A percentile compares a stretch with the other conserved stretches of the same genome.
Conservation (phyloP, 1,140 invertebrate species). For the Lucilia sericata region DNA sequence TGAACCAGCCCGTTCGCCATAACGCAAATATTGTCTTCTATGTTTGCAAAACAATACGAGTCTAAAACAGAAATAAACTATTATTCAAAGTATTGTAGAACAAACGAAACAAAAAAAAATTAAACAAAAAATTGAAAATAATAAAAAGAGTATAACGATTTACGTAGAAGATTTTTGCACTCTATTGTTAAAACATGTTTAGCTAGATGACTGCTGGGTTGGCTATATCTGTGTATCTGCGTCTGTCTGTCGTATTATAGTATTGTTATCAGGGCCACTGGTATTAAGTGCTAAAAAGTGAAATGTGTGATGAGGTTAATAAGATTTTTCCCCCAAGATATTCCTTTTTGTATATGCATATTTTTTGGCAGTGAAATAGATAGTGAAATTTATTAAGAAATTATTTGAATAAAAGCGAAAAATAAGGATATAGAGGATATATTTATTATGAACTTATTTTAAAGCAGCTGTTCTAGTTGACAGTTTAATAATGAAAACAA, state of each 20-base stretch:
- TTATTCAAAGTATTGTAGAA: neutral
- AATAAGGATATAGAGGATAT: too few relatives aligned
- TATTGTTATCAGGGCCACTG: constrained; percentile 19
- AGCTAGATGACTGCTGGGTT: neutral
- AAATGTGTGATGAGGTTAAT: constrained; percentile 3
- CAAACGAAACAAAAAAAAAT: neutral
- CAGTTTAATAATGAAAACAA: too few relatives aligned
- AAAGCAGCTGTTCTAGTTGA: too few relatives aligned
- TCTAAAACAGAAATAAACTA: constrained; percentile 27
- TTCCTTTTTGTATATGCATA: too few relatives aligned
- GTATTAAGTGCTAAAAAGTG: neutral
- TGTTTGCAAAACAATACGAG: constrained; percentile 10
- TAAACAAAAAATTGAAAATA: neutral
- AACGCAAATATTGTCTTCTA: neutral
- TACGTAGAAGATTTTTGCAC: constrained; percentile 9
- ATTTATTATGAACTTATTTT: too few relatives aligned
- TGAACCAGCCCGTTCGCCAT: neutral
- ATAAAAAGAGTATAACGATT: neutral
- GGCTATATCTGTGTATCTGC: too few relatives aligned
- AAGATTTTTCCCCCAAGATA: neutral
- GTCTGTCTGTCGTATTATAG: neutral
- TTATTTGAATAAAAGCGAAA: too few relatives aligned
- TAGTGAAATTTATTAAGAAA: too few relatives aligned
- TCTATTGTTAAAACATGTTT: constrained; percentile 1
- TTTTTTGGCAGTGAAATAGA: too few relatives aligned